Percentiles rank a stretch among this genome's conserved stretches.
phyloP scores from a whole-genome alignment of 2,113 vertebrate genomes.

The Dicerorhinus sumatrensis region DNA sequence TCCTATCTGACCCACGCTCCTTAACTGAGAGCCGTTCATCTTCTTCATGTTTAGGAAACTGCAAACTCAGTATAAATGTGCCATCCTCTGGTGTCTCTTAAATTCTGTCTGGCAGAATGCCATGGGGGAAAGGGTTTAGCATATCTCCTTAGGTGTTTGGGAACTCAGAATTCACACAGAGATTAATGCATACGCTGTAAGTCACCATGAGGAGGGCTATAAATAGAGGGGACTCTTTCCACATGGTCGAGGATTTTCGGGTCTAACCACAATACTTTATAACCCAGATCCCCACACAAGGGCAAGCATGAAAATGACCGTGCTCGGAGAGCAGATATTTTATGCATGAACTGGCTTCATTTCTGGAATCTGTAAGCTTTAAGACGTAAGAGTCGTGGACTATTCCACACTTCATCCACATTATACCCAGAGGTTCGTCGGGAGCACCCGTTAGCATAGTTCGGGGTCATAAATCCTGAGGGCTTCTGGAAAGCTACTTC shows the following conservation, averaged over 20 bases:
- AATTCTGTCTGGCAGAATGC: not conserved
- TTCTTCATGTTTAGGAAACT: conserved; percentile 12
- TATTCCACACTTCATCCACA: conserved; percentile 35
- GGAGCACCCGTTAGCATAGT: conserved; percentile 28
- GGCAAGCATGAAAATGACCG: not conserved
- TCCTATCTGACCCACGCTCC: not conserved
- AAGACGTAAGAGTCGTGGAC: not conserved
- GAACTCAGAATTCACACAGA: not conserved
- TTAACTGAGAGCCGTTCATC: not conserved
- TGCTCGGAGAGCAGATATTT: not conserved
- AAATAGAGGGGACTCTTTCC: not conserved
- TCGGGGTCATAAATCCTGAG: conserved; percentile 63
- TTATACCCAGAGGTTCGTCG: not conserved
- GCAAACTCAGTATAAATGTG: conserved; percentile 10
- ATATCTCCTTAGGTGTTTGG: not conserved
- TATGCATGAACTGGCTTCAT: conserved; percentile 37
- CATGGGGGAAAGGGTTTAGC: not conserved
- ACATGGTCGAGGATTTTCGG: rapidly evolving
- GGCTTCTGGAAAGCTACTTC: conserved; percentile 68
- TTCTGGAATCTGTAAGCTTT: conserved; percentile 41
- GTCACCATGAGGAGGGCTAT: not conserved
- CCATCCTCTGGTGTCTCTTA: not conserved
- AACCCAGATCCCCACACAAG: not conserved
- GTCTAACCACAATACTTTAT: not conserved
- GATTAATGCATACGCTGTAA: not conserved